A percentile compares a stretch with the other conserved stretches of the same genome.
These are phyloP conservation scores for Drosophila santomea DNA, from an alignment of 1,140 invertebrate genomes.

Conservation along the genomic window DNA sequence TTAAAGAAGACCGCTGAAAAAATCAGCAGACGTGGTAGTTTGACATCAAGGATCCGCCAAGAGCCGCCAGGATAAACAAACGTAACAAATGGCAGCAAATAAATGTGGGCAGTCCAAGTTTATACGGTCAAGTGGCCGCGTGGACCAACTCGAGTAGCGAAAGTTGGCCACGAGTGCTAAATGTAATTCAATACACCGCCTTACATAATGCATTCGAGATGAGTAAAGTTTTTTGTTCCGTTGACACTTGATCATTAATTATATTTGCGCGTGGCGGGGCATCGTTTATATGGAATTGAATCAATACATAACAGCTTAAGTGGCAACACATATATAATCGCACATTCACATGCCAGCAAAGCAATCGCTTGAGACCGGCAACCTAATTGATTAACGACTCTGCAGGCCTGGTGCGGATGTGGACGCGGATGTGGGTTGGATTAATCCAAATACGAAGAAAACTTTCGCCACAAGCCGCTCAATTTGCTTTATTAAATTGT, in stretches of 20 bases:
- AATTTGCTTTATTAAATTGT: conserved; percentile 79
- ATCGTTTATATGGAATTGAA: conserved; percentile 37
- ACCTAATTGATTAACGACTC: conserved; percentile 74
- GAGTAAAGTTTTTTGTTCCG: conserved; percentile 52
- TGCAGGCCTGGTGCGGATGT: background rate
- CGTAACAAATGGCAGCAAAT: conserved; percentile 33
- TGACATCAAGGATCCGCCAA: conserved; percentile 6
- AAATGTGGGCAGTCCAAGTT: conserved; percentile 30
- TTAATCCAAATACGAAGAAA: conserved; percentile 38
- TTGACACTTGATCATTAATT: conserved; percentile 80
- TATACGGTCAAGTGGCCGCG: conserved; percentile 6
- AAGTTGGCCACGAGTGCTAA: conserved; percentile 55
- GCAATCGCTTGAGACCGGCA: conserved; percentile 60
- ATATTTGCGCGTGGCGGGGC: conserved; percentile 67
- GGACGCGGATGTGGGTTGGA: conserved; percentile 11
- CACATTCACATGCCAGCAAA: conserved; percentile 9
- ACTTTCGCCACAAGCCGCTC: conserved; percentile 55
- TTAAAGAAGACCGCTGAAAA: conserved; percentile 7
- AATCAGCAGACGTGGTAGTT: background rate
- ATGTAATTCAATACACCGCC: conserved; percentile 60
- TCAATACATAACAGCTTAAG: conserved; percentile 52
- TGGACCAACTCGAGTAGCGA: conserved; percentile 3
- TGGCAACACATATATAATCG: conserved; percentile 27
- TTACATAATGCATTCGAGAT: conserved; percentile 66
- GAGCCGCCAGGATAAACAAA: conserved; percentile 2